Evolutionary conservation across 1,140 invertebrate genomes (phyloP), one percentile per base, ranked within the genome.

Genomic region (Ladona fulva): DNA sequence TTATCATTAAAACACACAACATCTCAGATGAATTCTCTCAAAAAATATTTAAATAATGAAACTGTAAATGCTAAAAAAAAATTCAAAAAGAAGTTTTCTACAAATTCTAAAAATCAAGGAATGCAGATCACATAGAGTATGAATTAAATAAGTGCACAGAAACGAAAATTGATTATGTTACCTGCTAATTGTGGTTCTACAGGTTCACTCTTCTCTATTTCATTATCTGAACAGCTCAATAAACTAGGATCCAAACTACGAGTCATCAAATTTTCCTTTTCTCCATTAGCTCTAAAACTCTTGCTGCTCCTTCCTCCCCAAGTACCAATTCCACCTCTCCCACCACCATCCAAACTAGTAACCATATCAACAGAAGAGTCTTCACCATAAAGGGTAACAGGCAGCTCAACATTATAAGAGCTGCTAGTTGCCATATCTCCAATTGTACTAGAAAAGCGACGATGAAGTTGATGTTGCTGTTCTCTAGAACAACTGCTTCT

Each of bases 231-330:
- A 59, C 19, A 52, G 16, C 42, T 78, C 59, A 84, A 37, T 80
- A 85, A 22, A 80, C 86, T 86, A 19, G 89, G 87, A 82, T 92
- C 91, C 74, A 91, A 84, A 83, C 90, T 91, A 82, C 90, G 89
- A 0, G 89, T 87, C 90, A 92, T 91, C 74, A 91, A 80, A 12
- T 84, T 79, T 76, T 88, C 86, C 12, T 86, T 77, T 19, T 81
- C 80, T 19, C 80, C 78, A 14, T 79, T 80, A 5, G 29, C 29
- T 37, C 29, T 37, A 37, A 37, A 37, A 66, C n/a, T 66, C 52
- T 66, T 22, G 16, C n/a, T 66, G 12, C n/a, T 16, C n/a, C 52
- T 66, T 66, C 52, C 52, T 22, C 52, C 52, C 52, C 52, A 66
- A 3, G 52, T 22, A 12, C 14, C 52, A 59, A 78, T 79, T 42